These are phyloP conservation scores for Onchidella celtica DNA, from an alignment of 2,888 invertebrate genomes.

Conservation along the genomic window DNA sequence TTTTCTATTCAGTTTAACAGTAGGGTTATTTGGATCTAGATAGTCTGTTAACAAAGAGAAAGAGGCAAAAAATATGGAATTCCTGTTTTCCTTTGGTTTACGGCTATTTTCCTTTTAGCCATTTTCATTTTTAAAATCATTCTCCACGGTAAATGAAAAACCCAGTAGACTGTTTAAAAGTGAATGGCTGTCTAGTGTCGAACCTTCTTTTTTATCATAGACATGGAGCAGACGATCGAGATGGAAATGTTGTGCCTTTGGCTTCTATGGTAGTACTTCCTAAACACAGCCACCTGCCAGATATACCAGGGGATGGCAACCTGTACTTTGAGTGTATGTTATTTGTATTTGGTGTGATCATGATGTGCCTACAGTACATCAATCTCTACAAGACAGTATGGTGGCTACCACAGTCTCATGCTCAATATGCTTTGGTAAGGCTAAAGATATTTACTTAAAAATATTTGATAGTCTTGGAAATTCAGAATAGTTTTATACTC, in stretches of 20 bases:
- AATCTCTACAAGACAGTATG: slow-evolving; percentile 97
- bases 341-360: slow-evolving; percentile 87
- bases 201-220: slow-evolving; percentile 50
- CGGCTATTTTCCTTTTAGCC: no score
- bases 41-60: no score
- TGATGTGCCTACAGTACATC: slow-evolving; percentile 92
- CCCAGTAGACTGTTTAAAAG: no score
- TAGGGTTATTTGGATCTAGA: no score
- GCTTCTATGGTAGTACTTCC: slow-evolving; percentile 75
- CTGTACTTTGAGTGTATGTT: slow-evolving; percentile 92
- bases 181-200: no score
- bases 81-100: no score
- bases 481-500: neutral
- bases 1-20: no score
- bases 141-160: no score
- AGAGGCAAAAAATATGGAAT: no score
- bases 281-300: slow-evolving; percentile 78
- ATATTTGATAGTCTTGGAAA: neutral
- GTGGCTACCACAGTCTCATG: slow-evolving; percentile 97
- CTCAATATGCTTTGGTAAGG: slow-evolving; percentile 91
- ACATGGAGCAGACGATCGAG: slow-evolving; percentile 67
- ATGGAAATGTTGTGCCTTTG: slow-evolving; percentile 69
- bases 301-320: slow-evolving; percentile 88
- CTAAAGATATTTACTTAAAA: no score
- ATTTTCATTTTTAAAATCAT: no score